Evolutionary conservation across 2,113 vertebrate genomes (phyloP).

Genomic region (Glaucidium brasilianum): DNA sequence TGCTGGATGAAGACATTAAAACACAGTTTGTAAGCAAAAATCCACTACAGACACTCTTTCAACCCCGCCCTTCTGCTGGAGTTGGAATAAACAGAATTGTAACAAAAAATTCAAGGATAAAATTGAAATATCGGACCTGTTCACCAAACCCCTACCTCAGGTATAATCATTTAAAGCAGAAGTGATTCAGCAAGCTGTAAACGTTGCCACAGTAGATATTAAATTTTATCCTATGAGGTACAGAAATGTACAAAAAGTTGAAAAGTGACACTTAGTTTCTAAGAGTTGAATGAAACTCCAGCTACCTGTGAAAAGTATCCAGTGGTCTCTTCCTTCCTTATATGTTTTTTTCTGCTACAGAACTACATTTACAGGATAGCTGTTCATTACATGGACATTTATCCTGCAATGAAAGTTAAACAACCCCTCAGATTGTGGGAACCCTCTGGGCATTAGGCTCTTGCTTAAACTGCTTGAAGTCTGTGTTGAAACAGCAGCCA

Average conservation of each 20-base stretch:
- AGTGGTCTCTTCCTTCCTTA: neutral
- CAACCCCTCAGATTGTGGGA: neutral
- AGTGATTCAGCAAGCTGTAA: neutral
- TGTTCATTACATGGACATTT: neutral
- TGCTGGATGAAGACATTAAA: neutral
- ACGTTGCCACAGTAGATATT: neutral
- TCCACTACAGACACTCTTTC: neutral
- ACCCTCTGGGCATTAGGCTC: neutral
- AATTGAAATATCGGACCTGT: neutral
- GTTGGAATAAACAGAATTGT: neutral
- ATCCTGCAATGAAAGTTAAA: neutral
- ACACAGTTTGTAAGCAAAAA: neutral
- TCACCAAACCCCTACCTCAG: neutral
- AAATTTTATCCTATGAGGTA: neutral
- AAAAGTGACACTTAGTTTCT: neutral
- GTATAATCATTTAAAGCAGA: neutral
- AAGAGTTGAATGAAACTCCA: neutral
- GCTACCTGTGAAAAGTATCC: neutral
- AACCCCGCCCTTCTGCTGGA: neutral
- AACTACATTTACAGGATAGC: neutral
- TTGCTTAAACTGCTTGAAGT: neutral
- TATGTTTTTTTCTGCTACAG: neutral
- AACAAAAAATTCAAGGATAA: neutral
- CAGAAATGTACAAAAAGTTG: neutral
- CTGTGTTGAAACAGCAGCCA: fast-evolving